Conservation (phyloP, 2,797 vertebrate genomes). For the Mus minutoides region DNA sequence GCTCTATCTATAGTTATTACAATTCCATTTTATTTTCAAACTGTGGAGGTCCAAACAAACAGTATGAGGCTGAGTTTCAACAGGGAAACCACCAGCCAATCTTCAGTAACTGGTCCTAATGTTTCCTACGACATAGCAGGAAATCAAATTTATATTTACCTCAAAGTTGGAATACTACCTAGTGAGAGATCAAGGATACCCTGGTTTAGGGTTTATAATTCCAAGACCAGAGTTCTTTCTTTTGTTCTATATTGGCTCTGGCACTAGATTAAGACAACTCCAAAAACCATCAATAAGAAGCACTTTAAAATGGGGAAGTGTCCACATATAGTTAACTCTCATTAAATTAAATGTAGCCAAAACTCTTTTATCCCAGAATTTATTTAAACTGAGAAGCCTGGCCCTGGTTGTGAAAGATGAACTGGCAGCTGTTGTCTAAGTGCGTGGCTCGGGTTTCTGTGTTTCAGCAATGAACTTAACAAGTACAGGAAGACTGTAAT, state of each 20-base stretch:
- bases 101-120: neutral
- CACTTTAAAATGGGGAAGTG: neutral
- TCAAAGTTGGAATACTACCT: neutral
- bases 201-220: constrained; percentile 14
- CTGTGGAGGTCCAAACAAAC: neutral
- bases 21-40: neutral
- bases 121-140: neutral
- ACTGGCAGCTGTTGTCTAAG: neutral
- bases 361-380: neutral
- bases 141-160: constrained; percentile 18
- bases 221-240: neutral
- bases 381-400: neutral
- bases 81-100: neutral
- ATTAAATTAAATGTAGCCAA: constrained; percentile 38
- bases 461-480: neutral
- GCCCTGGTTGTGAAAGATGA: neutral
- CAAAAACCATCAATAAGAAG: neutral
- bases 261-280: neutral
- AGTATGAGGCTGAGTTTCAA: neutral
- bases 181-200: neutral
- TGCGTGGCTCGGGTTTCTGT: neutral
- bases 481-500: neutral
- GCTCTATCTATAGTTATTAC: neutral
- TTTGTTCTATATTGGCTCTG: neutral
- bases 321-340: neutral